phyloP scores from a whole-genome alignment of 2,797 vertebrate genomes.

The Sebastes miniatus region DNA sequence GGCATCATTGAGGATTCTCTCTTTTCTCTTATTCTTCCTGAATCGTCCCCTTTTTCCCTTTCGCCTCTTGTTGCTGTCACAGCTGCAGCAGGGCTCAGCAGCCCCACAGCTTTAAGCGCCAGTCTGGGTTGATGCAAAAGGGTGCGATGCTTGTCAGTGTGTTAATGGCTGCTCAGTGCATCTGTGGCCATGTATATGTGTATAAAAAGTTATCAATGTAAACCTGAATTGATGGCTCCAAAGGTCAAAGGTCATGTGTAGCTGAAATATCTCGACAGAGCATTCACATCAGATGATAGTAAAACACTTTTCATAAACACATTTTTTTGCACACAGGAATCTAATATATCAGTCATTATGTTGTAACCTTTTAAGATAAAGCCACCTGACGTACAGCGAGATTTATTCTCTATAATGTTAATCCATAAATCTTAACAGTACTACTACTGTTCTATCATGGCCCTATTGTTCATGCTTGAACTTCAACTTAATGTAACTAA shows the following conservation, averaged over 20 bases:
- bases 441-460: neutral
- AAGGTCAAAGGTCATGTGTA: neutral
- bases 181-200: neutral
- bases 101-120: constrained; percentile 1
- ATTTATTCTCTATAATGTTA: neutral
- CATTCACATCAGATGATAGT: neutral
- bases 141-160: neutral
- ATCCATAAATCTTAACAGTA: neutral
- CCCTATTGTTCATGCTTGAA: neutral
- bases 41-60: constrained; percentile 13
- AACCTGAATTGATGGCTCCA: neutral
- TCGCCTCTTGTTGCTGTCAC: constrained; percentile 39
- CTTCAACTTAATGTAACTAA: neutral
- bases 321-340: neutral
- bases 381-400: neutral
- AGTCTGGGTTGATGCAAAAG: neutral
- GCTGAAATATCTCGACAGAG: neutral
- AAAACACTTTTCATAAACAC: neutral
- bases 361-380: neutral
- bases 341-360: neutral
- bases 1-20: constrained; percentile 48
- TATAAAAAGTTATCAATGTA: neutral
- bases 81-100: constrained; percentile 56
- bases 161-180: neutral
- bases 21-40: constrained; percentile 31